phyloP scores from a whole-genome alignment of 2,113 vertebrate genomes.

The Poicephalus meyeri region DNA sequence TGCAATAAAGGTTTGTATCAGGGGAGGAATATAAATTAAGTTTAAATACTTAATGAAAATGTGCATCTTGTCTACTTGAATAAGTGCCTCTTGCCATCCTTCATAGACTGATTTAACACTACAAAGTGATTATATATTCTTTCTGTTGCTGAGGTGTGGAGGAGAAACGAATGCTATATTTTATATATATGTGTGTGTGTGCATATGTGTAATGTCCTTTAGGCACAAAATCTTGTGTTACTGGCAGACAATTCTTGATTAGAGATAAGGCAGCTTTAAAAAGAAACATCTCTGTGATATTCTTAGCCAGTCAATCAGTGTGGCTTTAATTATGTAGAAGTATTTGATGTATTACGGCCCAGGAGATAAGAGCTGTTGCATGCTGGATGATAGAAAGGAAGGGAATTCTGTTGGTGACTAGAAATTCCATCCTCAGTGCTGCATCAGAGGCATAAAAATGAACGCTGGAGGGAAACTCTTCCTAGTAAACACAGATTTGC shows the following conservation, averaged over 20 bases:
- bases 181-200: neutral
- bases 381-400: neutral
- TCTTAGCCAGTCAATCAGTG: slow-evolving; percentile 40
- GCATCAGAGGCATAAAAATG: neutral
- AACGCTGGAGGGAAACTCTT: neutral
- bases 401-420: neutral
- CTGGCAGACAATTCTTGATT: slow-evolving; percentile 27
- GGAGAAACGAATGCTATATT: neutral
- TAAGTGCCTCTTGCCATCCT: neutral
- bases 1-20: neutral
- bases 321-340: slow-evolving; percentile 64
- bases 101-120: neutral
- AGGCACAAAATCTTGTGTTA: neutral
- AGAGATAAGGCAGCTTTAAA: slow-evolving; percentile 41
- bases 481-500: neutral
- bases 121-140: neutral
- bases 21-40: neutral
- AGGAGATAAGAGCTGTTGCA: slow-evolving; percentile 24
- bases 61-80: neutral
- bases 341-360: slow-evolving; percentile 40
- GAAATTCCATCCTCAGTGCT: neutral
- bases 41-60: neutral
- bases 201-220: neutral
- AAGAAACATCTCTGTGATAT: slow-evolving; percentile 37
- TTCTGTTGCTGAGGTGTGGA: neutral